Percentiles rank a stretch among this genome's conserved stretches.
Evolutionary conservation across 2,113 vertebrate genomes (phyloP).

Genomic region (Hippopotamus amphibius): DNA sequence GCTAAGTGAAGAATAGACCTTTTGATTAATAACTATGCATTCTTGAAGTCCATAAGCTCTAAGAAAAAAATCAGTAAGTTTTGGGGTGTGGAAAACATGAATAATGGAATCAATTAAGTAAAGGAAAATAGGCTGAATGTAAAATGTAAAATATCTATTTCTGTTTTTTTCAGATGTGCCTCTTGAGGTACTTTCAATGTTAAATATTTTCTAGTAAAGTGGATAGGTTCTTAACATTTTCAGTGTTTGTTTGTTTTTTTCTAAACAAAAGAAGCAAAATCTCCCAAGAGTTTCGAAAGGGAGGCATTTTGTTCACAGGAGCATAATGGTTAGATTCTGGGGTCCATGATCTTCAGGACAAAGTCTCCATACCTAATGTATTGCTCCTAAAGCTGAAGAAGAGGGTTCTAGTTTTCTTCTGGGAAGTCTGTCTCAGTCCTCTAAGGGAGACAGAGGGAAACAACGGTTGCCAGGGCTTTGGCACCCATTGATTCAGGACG

Average conservation of each 20-base stretch:
- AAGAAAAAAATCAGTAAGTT: constrained; percentile 64
- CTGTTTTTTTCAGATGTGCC: constrained; percentile 57
- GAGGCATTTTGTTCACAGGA: neutral
- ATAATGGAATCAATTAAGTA: constrained; percentile 78
- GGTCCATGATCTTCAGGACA: neutral
- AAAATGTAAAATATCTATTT: constrained; percentile 69
- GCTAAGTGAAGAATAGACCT: constrained; percentile 33
- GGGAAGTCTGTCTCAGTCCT: neutral
- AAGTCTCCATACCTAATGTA: neutral
- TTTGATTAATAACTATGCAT: constrained; percentile 74
- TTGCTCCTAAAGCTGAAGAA: neutral
- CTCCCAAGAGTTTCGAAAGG: neutral
- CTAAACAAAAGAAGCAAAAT: constrained; percentile 16
- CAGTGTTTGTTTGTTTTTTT: neutral
- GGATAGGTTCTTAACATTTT: constrained; percentile 61
- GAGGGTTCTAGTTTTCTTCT: neutral
- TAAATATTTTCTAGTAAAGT: constrained; percentile 75
- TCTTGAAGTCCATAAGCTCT: constrained; percentile 61
- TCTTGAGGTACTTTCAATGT: constrained; percentile 66
- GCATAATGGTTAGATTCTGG: neutral
- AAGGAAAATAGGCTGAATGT: constrained; percentile 68
- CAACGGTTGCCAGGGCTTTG: neutral
- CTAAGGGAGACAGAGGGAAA: neutral
- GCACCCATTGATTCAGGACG: neutral
- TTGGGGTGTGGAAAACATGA: constrained; percentile 74